Conservation (phyloP, 2,797 vertebrate species). For the Benthosema pterotum region DNA sequence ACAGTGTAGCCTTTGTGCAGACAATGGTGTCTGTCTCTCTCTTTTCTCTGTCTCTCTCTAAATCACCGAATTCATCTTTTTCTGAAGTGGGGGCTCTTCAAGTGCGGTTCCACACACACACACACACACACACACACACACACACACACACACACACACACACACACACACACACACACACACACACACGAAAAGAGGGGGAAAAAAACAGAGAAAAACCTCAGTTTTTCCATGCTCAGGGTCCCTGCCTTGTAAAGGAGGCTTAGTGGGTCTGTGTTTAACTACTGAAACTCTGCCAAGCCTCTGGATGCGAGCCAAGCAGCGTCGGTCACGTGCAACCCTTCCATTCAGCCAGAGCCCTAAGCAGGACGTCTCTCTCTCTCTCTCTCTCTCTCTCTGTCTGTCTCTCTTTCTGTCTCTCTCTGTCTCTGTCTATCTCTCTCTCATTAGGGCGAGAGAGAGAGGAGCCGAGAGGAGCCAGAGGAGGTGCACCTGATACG, state of each 20-base stretch:
- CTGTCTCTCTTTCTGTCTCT: conserved; percentile 46
- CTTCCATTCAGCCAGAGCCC: conserved; percentile 74
- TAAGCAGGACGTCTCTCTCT: conserved; percentile 70
- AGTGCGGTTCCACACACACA: conserved; percentile 54
- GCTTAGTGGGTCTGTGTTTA: conserved; percentile 82
- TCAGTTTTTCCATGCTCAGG: conserved; percentile 78
- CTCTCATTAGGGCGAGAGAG: conserved; percentile 72
- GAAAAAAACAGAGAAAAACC: conserved; percentile 28
- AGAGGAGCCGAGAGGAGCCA: conserved; percentile 68
- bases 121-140: too few species aligned
- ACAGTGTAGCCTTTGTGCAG: conserved; percentile 30
- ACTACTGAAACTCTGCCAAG: conserved; percentile 82
- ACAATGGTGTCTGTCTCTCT: conserved; percentile 49
- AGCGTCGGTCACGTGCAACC: conserved; percentile 73
- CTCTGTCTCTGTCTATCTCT: conserved; percentile 47
- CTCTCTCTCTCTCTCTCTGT: conserved; percentile 44
- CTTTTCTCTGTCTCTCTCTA: conserved; percentile 37
- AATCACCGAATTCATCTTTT: conserved; percentile 58
- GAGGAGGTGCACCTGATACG: conserved; percentile 80
- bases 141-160: too few species aligned
- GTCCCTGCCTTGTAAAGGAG: conserved; percentile 76
- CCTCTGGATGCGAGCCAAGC: conserved; percentile 70
- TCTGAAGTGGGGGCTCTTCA: conserved; percentile 65
- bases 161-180: too few species aligned
- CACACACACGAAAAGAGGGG: too few species aligned